A percentile compares a stretch with the other conserved stretches of the same genome.
Conservation (phyloP, 1,140 invertebrate genomes). For the Fopius arisanus region DNA sequence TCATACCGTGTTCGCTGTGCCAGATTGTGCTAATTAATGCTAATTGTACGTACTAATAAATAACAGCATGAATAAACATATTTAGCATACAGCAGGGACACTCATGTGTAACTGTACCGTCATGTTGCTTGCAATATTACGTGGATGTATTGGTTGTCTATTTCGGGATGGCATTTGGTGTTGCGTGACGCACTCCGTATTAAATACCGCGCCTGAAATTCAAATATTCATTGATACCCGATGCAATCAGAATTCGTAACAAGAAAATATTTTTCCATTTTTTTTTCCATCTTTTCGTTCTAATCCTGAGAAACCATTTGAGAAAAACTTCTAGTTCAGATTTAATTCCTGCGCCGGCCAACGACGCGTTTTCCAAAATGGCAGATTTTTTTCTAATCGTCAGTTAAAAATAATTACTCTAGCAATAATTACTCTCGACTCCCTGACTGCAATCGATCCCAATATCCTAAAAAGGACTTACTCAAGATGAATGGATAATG, state of each 20-base stretch:
- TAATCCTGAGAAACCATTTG: too few relatives aligned
- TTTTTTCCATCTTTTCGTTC: background rate
- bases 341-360: too few relatives aligned
- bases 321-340: too few relatives aligned
- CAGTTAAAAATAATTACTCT: too few relatives aligned
- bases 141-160: background rate
- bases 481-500: too few relatives aligned
- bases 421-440: too few relatives aligned
- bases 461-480: too few relatives aligned
- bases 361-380: too few relatives aligned
- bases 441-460: too few relatives aligned
- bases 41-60: slow-evolving; percentile 60
- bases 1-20: slow-evolving; percentile 27
- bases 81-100: slow-evolving; percentile 34
- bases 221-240: slow-evolving; percentile 54
- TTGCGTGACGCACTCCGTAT: background rate
- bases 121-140: background rate
- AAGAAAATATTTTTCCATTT: background rate
- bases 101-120: background rate
- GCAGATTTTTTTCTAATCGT: too few relatives aligned
- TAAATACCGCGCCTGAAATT: slow-evolving; percentile 15
- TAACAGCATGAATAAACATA: slow-evolving; percentile 57
- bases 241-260: slow-evolving; percentile 31
- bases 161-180: background rate
- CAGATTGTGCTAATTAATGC: slow-evolving; percentile 61